Evolutionary conservation across 2,113 vertebrate species (phyloP), one percentile per base, ranked within the genome.

Genomic region (Alligator mississippiensis): DNA sequence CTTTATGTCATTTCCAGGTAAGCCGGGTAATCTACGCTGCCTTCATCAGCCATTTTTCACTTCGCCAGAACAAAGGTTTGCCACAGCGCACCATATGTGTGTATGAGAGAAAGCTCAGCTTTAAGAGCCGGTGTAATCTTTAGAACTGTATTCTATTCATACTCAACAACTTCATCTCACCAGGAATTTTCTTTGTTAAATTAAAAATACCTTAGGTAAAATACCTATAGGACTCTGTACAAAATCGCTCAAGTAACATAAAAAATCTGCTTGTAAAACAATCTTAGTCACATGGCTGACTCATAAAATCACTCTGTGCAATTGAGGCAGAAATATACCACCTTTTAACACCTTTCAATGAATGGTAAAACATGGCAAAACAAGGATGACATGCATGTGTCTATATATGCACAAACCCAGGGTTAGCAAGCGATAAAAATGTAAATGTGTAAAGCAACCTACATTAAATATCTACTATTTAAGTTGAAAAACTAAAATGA

Each of bases 1-100:
- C 96, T 95, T 84, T 87, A 90, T 92, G 94, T 80, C 94, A 94
- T 66, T 93, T 84, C 84, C 93, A 96, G 95, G 96, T 95, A 92
- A 96, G 95, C 84, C 82, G 68, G 90, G 85, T 90, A 92, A 85
- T 95, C 90, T 74, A 84, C 76, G 91, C 84, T 90, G 54, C 74
- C 95, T 76, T 75, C 86, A 55, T 75, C 83, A 80, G 84, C 88
- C 90, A 55, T 77, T 96, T 92, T 82, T 93, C 91, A 95, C 92
- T 85, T 64, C 90, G 64, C 30, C 91, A 87, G 87, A 85, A 90
- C 70, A 57, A 82, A 74, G 80, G 85, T 47, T 47, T 47, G 47
- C 47, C 47, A 47, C 47, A 47, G 47, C 7, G 47, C 47, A 47
- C 94, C 77, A 75, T 34, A 76, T 81, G 84, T 59, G 34, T 25